These are phyloP conservation scores for Umimayanthus kanabou DNA, from an alignment of 92 coral and sea anemone species.

Conservation along the genomic window DNA sequence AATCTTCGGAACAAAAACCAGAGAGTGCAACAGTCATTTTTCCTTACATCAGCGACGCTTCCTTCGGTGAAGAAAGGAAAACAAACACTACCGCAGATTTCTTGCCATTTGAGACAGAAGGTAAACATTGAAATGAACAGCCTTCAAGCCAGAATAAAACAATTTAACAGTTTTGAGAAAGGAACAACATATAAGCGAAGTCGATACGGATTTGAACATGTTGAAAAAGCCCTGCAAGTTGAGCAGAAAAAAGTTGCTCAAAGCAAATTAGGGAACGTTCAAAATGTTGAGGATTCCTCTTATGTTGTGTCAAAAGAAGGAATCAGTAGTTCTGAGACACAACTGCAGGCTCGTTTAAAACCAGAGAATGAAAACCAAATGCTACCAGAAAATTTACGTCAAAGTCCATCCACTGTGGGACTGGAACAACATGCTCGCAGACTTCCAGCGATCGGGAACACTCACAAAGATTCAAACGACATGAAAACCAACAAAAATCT, in stretches of 20 bases:
- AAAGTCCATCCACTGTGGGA: neutral
- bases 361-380: neutral
- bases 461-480: neutral
- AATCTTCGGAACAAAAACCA: conserved; percentile 7
- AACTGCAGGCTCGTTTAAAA: neutral
- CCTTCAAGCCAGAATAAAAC: conserved; percentile 14
- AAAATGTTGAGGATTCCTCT: neutral
- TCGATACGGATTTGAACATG: neutral
- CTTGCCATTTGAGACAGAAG: neutral
- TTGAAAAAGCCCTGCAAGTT: neutral
- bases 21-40: neutral
- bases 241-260: neutral
- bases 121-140: conserved; percentile 1
- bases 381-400: neutral
- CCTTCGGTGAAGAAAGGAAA: neutral
- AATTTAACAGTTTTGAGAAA: conserved; percentile 6
- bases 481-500: neutral
- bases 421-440: neutral
- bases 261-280: neutral
- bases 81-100: neutral
- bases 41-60: conserved; percentile 1
- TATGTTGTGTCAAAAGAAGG: neutral
- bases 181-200: neutral
- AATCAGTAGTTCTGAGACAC: neutral
- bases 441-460: conserved; percentile 5